These are phyloP conservation scores for Phaedon cochleariae DNA, from an alignment of 2,888 invertebrate species.

Conservation along the genomic window DNA sequence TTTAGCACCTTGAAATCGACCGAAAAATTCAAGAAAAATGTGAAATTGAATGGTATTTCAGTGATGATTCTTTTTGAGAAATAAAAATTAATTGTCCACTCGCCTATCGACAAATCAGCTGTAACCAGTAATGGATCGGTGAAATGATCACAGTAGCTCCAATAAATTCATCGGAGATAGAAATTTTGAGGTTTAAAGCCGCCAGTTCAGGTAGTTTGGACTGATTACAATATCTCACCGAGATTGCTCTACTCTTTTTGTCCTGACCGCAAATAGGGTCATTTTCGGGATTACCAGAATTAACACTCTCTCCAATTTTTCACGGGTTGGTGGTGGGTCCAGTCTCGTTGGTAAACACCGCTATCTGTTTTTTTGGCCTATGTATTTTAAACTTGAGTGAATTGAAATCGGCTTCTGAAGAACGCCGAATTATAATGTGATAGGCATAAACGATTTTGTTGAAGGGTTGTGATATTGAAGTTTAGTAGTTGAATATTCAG, in stretches of 20 bases:
- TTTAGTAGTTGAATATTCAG: background rate
- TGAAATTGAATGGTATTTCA: no score
- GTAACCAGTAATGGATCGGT: no score
- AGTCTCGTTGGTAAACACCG: background rate
- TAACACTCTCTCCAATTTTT: slow-evolving; percentile 35
- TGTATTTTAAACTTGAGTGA: background rate
- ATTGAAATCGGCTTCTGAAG: background rate
- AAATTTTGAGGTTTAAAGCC: no score
- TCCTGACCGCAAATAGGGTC: slow-evolving; percentile 32
- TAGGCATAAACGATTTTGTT: background rate
- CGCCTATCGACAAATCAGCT: no score
- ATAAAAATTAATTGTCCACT: no score
- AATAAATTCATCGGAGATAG: no score
- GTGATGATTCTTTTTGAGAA: no score
- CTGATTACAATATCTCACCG: slow-evolving; percentile 35
- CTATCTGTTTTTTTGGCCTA: background rate
- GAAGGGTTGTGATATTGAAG: background rate
- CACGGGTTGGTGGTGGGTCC: background rate
- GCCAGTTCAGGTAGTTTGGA: slow-evolving; percentile 31
- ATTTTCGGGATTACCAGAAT: slow-evolving; percentile 35
- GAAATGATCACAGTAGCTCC: no score
- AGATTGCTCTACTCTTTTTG: slow-evolving; percentile 30
- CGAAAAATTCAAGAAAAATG: no score
- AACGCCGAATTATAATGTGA: background rate
- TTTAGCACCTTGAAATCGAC: no score